Evolutionary conservation across 1,140 invertebrate genomes (phyloP).

Genomic region (Phymastichus coffea): DNA sequence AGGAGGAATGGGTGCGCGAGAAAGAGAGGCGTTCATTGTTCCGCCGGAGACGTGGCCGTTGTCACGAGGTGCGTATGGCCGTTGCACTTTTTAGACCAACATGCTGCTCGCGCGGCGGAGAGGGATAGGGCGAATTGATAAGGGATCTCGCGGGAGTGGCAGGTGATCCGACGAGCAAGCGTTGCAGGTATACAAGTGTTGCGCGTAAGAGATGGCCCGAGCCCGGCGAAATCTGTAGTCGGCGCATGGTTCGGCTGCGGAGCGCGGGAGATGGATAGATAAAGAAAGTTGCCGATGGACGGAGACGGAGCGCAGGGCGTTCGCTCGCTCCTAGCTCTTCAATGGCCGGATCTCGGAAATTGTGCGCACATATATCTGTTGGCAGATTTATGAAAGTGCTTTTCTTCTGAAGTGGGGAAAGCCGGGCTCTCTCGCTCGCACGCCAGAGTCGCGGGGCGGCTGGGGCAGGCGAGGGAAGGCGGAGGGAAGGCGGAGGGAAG

Average conservation of each 20-base stretch:
- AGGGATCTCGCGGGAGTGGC: constrained; percentile 28
- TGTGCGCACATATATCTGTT: constrained; percentile 83
- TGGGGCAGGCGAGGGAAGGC: too few relatives aligned
- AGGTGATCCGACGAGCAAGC: constrained; percentile 25
- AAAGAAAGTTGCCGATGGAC: constrained; percentile 31
- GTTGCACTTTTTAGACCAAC: constrained; percentile 32
- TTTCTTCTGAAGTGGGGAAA: constrained; percentile 61
- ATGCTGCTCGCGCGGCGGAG: constrained; percentile 35
- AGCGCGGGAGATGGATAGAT: constrained; percentile 23
- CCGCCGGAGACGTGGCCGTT: background rate
- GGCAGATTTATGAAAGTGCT: constrained; percentile 85
- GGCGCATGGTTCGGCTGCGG: constrained; percentile 14
- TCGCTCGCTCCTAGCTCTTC: constrained; percentile 55
- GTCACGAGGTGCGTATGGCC: background rate
- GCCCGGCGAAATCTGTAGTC: background rate
- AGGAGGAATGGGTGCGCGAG: background rate
- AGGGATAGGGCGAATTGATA: constrained; percentile 34
- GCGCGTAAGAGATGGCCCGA: background rate
- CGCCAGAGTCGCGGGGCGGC: too few relatives aligned
- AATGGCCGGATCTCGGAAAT: constrained; percentile 85
- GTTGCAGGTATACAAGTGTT: constrained; percentile 1
- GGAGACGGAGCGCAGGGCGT: constrained; percentile 27
- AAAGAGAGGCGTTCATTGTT: constrained; percentile 11
- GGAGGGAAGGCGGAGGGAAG: too few relatives aligned
- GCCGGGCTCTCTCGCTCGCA: constrained; percentile 43